These are phyloP conservation scores for Dreissena rostriformis DNA, from an alignment of 1,140 invertebrate species.

Conservation along the genomic window DNA sequence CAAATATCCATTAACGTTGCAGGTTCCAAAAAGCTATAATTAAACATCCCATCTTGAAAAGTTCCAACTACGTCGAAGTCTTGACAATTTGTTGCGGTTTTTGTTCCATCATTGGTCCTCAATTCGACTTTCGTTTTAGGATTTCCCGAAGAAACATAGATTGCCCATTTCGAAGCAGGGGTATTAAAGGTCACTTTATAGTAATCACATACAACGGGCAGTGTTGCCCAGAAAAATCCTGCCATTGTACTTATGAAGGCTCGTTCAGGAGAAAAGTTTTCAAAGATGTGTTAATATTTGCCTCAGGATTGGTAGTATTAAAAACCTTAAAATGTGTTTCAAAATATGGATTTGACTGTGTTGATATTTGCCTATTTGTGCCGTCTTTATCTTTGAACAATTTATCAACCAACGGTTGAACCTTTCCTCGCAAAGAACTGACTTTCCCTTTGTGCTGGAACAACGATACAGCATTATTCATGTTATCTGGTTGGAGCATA, in stretches of 20 bases:
- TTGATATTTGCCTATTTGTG: slow-evolving; percentile 1
- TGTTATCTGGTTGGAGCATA: slow-evolving; percentile 47
- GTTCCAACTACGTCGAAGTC: slow-evolving; percentile 20
- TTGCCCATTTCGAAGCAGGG: slow-evolving; percentile 23
- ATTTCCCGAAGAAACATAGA: slow-evolving; percentile 51
- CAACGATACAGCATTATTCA: slow-evolving; percentile 39
- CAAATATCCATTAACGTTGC: slow-evolving; percentile 30
- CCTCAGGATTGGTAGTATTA: slow-evolving; percentile 47
- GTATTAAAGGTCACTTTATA: slow-evolving; percentile 51
- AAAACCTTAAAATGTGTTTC: not conserved
- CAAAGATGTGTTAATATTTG: slow-evolving; percentile 43
- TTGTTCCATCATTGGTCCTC: not conserved
- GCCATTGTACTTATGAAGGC: slow-evolving; percentile 33
- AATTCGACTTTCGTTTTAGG: slow-evolving; percentile 20
- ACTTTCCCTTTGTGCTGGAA: slow-evolving; percentile 61
- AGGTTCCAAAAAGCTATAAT: not conserved
- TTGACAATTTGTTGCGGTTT: not conserved
- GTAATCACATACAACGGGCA: slow-evolving; percentile 25
- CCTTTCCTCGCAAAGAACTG: slow-evolving; percentile 58
- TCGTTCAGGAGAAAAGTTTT: slow-evolving; percentile 30
- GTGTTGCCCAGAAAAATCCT: slow-evolving; percentile 52
- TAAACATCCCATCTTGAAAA: slow-evolving; percentile 25
- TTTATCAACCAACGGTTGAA: slow-evolving; percentile 49
- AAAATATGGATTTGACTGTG: slow-evolving; percentile 11
- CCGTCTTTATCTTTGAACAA: slow-evolving; percentile 41